Evolutionary conservation across 2,113 vertebrate genomes (phyloP), one percentile per base, ranked within the genome.

Genomic region (Eubucco bourcierii): DNA sequence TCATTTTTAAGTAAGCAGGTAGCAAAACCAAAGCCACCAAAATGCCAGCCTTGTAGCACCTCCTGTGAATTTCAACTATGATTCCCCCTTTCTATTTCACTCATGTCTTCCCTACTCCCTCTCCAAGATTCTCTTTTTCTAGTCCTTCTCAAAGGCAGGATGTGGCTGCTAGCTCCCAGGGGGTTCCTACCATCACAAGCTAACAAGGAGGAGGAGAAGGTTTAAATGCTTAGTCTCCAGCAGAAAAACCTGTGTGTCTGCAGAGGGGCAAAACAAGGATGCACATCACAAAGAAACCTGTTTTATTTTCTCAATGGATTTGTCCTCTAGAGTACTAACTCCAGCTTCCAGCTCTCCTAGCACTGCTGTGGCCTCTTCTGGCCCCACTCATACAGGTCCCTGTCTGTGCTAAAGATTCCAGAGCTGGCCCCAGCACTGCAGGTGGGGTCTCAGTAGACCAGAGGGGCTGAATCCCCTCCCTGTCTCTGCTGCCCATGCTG

Each of bases 201-300:
- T 3, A 24, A 37, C 6, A 2, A 1, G 25, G 53, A 46, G 17
- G 47, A 47, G 47, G 47, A 8, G 34, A 28, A 14, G 71, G 71
- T 55, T 24, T 7, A 24, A 44, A 53, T 1, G 39, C 24, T 65
- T 41, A 5, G 61, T 0, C 2, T 60, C 58, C 61, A 71, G 4
- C 4, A 71, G 6, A 46, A 92, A 76, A 41, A 61, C 19, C 68
- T 86, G 67, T 4, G 34, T 7, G 9, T 31, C 29, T 19, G 80
- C n/a, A 31, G 5, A 39, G 10, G 7, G 20, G 16, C 4, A 60
- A 55, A 46, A 2, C 18, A 33, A 4, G 63, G 33, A 67, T 1
- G 2, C 27, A 7, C 68, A 41, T 5, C 3, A 0, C 31, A 10
- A 4, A 28, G 5, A 18, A 25, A 21, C 24, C 11, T 2, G 5